Evolutionary conservation across 2,113 vertebrate species (phyloP).

Genomic region (Pterocles orientalis): DNA sequence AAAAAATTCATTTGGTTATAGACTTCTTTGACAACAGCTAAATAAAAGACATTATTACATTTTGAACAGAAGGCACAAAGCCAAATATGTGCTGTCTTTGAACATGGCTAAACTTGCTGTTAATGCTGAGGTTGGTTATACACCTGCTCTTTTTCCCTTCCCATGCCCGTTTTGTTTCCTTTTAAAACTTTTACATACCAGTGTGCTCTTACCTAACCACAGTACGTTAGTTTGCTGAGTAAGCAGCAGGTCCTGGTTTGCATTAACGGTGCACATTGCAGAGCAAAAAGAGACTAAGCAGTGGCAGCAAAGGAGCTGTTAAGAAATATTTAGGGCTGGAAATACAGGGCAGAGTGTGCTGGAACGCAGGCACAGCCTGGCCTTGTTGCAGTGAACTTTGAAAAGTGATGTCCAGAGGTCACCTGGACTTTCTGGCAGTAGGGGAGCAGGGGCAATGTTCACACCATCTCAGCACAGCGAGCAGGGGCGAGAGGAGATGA

Average conservation of each 20-base stretch:
- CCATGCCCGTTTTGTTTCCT: neutral
- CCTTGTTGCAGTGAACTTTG: neutral
- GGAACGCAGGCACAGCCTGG: neutral
- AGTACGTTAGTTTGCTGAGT: neutral
- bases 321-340: neutral
- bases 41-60: neutral
- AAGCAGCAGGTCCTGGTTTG: neutral
- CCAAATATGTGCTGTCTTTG: neutral
- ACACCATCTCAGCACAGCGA: accelerated
- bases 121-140: neutral
- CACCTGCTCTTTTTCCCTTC: neutral
- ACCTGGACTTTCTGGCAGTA: neutral
- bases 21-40: neutral
- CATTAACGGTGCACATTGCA: neutral
- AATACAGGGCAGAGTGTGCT: neutral
- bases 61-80: neutral
- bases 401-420: neutral
- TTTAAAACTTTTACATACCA: neutral
- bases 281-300: neutral
- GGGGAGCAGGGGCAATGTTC: neutral
- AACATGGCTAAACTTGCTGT: neutral
- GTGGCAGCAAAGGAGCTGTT: neutral
- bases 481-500: neutral
- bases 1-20: constrained; percentile 38
- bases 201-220: accelerated